Conservation (phyloP, 2,113 vertebrate species). For the Corynorhinus townsendii region DNA sequence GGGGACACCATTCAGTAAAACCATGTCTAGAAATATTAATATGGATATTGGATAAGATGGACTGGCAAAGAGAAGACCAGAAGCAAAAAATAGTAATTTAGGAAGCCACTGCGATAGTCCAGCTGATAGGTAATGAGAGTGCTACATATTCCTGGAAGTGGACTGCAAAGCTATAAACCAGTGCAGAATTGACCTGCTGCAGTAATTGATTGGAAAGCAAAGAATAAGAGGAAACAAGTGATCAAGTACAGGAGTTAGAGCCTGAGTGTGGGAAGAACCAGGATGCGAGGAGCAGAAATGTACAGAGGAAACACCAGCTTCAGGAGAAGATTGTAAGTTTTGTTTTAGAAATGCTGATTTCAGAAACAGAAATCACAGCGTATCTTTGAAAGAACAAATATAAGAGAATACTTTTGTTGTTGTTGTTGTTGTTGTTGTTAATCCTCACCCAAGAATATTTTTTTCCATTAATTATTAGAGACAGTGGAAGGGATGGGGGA, state of each 20-base stretch:
- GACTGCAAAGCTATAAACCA: not conserved
- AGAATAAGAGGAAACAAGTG: not conserved
- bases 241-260: not conserved
- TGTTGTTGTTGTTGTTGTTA: too few relatives aligned
- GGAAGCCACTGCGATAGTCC: not conserved
- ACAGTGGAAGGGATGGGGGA: too few relatives aligned
- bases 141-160: not conserved
- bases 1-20: not conserved
- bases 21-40: not conserved
- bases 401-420: too few relatives aligned
- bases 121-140: not conserved
- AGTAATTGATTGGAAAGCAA: not conserved
- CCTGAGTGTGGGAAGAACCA: not conserved
- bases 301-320: not conserved
- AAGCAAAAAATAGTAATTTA: constrained; percentile 5
- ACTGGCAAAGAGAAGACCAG: not conserved
- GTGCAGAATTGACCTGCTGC: not conserved
- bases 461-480: too few relatives aligned
- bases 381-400: not conserved
- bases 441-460: too few relatives aligned
- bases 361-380: not conserved
- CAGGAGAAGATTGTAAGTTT: not conserved
- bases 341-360: not conserved
- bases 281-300: not conserved
- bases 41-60: not conserved